Conservation (phyloP, 2,797 vertebrate genomes). For the Crenuchus spilurus region DNA sequence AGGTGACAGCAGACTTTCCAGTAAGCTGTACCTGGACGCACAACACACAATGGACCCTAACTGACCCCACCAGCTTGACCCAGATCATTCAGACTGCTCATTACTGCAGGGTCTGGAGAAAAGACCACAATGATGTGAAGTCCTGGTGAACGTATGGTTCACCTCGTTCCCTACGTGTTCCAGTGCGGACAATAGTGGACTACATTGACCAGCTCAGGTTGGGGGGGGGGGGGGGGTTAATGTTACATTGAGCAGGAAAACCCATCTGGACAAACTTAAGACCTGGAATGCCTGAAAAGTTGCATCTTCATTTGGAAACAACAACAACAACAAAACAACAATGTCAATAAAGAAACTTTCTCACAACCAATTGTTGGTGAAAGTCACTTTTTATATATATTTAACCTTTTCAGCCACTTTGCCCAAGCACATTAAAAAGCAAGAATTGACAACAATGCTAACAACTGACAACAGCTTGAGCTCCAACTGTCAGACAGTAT, state of each 20-base stretch:
- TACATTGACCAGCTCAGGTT: conserved; percentile 50
- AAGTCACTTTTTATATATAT: too few species aligned
- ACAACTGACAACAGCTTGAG: background rate
- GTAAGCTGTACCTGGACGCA: background rate
- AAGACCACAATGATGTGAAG: background rate
- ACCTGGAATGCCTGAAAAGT: background rate
- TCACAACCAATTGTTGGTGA: too few species aligned
- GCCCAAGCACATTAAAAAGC: too few species aligned
- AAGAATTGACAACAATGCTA: background rate
- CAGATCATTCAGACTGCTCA: background rate
- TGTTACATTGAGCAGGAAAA: background rate
- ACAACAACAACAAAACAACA: background rate
- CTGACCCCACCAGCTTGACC: background rate
- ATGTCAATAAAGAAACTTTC: background rate
- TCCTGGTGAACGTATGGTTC: background rate
- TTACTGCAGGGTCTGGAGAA: too few species aligned
- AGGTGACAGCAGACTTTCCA: background rate
- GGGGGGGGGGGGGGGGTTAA: background rate
- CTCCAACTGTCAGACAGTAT: background rate
- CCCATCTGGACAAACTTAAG: background rate
- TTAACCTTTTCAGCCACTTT: too few species aligned
- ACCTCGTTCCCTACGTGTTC: background rate
- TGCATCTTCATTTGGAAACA: background rate
- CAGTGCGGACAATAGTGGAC: too few species aligned
- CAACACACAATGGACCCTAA: background rate